phyloP scores from a whole-genome alignment of 2,797 vertebrate species.

The Characodon lateralis region DNA sequence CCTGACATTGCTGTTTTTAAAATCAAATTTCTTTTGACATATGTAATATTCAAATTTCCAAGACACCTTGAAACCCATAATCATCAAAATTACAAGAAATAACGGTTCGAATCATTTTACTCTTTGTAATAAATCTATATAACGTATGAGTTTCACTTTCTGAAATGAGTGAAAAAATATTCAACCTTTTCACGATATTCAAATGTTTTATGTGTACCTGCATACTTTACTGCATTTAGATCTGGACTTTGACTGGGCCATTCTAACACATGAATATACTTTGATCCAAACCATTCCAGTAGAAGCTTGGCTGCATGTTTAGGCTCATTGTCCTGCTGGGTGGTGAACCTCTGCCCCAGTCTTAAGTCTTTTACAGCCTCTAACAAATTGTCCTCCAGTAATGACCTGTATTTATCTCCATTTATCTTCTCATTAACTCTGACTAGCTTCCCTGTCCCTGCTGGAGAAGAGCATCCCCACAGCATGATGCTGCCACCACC shows the following conservation, averaged over 20 bases:
- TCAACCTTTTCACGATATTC: not conserved
- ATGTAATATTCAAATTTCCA: too few species aligned
- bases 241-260: not conserved
- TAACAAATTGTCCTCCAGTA: too few species aligned
- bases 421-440: not conserved
- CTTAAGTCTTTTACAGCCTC: too few species aligned
- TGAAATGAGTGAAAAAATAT: not conserved
- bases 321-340: not conserved
- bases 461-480: not conserved
- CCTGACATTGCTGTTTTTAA: too few species aligned
- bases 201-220: not conserved
- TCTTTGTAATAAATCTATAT: not conserved
- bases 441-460: too few species aligned
- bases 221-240: not conserved
- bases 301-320: not conserved
- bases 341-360: too few species aligned
- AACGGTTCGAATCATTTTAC: too few species aligned
- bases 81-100: too few species aligned
- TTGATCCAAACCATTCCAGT: not conserved
- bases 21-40: too few species aligned
- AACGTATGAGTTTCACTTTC: not conserved
- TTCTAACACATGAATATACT: not conserved
- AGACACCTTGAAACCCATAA: too few species aligned
- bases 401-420: not conserved
- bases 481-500: not conserved